Percentiles rank a stretch among this genome's conserved stretches.
phyloP scores from a whole-genome alignment of 2,797 vertebrate species.

The Gobio occitaniae region DNA sequence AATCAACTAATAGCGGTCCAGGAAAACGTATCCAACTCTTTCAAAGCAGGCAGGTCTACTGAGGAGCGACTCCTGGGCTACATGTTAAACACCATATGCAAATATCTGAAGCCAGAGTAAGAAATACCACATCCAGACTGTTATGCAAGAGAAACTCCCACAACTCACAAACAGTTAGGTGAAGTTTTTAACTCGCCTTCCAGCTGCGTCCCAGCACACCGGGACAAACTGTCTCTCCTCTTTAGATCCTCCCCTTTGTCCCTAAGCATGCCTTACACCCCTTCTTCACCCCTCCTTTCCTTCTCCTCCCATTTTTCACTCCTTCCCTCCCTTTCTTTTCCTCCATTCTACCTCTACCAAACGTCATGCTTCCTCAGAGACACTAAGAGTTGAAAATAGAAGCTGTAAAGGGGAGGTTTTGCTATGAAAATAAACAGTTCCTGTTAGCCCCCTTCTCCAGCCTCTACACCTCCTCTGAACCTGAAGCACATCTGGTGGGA shows the following conservation, averaged over 20 bases:
- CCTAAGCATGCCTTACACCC: constrained; percentile 13
- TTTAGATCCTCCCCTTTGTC: constrained; percentile 47
- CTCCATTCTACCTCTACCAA: constrained; percentile 37
- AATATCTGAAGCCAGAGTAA: constrained; percentile 69
- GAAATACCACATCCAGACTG: constrained; percentile 68
- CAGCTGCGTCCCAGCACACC: constrained; percentile 41
- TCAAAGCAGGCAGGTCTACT: constrained; percentile 19
- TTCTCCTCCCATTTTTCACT: constrained; percentile 60
- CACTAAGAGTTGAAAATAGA: constrained; percentile 57
- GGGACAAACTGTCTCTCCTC: constrained; percentile 53
- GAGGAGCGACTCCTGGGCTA: constrained; percentile 1
- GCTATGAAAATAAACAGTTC: constrained; percentile 69
- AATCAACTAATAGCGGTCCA: neutral
- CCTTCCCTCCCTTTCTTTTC: constrained; percentile 20
- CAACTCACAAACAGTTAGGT: constrained; percentile 37
- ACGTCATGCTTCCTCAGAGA: constrained; percentile 18
- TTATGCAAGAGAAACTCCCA: constrained; percentile 50
- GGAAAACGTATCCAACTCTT: constrained; percentile 14
- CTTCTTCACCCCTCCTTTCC: constrained; percentile 37
- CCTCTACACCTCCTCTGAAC: constrained; percentile 25
- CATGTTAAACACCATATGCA: constrained; percentile 70
- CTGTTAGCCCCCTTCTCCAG: constrained; percentile 56
- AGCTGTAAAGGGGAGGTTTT: constrained; percentile 45
- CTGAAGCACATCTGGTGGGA: constrained; percentile 7
- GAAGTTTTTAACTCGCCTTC: constrained; percentile 59